phyloP scores from a whole-genome alignment of 2,113 vertebrate genomes.

The Etia nguti region DNA sequence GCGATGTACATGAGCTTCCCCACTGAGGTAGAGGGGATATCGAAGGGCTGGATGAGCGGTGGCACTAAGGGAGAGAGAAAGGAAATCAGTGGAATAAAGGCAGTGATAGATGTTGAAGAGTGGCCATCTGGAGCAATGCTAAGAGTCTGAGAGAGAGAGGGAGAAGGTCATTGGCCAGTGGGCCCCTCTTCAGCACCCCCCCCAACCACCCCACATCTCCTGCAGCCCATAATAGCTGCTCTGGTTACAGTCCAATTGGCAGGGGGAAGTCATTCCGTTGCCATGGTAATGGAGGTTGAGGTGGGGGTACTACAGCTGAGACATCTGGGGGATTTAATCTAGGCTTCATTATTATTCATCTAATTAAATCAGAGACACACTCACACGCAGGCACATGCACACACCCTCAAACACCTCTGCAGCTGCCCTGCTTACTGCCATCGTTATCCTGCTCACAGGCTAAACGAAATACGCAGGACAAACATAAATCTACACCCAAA shows the following conservation, averaged over 20 bases:
- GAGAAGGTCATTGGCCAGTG: slow-evolving; percentile 68
- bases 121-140: slow-evolving; percentile 60
- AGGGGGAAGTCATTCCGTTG: slow-evolving; percentile 77
- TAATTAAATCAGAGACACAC: slow-evolving; percentile 82
- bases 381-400: slow-evolving; percentile 52
- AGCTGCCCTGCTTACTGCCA: slow-evolving; percentile 53
- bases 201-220: slow-evolving; percentile 31
- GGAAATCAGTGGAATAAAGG: background rate
- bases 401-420: slow-evolving; percentile 67
- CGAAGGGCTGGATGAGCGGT: slow-evolving; percentile 97
- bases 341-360: slow-evolving; percentile 82
- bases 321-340: slow-evolving; percentile 84
- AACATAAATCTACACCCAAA: slow-evolving; percentile 1
- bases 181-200: slow-evolving; percentile 16
- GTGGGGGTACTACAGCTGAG: slow-evolving; percentile 72
- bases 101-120: slow-evolving; percentile 25
- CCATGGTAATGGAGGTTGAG: slow-evolving; percentile 77
- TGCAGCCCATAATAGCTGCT: slow-evolving; percentile 79
- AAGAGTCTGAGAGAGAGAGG: slow-evolving; percentile 25
- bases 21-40: slow-evolving; percentile 96
- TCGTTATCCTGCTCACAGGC: slow-evolving; percentile 28
- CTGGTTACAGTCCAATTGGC: slow-evolving; percentile 81
- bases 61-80: slow-evolving; percentile 77
- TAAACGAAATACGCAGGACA: slow-evolving; percentile 26
- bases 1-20: slow-evolving; percentile 98